Evolutionary conservation across 2,113 vertebrate species (phyloP).

Genomic region (Orientallactaga bullata): DNA sequence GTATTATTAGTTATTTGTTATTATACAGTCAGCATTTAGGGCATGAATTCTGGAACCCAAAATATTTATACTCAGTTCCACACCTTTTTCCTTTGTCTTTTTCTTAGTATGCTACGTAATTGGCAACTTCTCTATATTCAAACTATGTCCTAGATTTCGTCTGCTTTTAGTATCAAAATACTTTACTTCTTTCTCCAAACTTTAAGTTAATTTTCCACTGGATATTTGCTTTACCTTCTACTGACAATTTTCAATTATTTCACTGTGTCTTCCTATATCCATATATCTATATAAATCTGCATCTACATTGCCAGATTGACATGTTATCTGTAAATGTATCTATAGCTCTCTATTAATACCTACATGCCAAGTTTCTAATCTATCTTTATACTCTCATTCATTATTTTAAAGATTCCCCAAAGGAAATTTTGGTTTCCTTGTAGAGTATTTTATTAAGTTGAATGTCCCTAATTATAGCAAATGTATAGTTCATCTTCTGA

Average conservation of each 20-base stretch:
- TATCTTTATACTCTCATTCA: not conserved
- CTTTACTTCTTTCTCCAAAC: not conserved
- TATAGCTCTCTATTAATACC: not conserved
- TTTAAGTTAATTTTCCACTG: not conserved
- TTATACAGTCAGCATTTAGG: not conserved
- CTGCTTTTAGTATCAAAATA: not conserved
- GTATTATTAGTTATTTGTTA: not conserved
- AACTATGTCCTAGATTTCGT: not conserved
- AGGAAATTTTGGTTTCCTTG: not conserved
- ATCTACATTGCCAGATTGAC: not conserved
- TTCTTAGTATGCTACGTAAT: not conserved
- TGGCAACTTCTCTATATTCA: slow-evolving; percentile 5
- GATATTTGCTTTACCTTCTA: not conserved
- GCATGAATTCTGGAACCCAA: not conserved
- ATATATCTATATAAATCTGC: not conserved
- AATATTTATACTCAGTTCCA: not conserved
- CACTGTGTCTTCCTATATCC: not conserved
- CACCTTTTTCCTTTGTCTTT: not conserved
- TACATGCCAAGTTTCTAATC: not conserved
- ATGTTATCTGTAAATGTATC: not conserved
- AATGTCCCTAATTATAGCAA: not conserved
- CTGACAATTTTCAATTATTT: not conserved
- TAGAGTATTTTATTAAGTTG: not conserved
- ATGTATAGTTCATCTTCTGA: not conserved
- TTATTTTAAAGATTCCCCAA: not conserved